Evolutionary conservation across 2,888 invertebrate genomes (phyloP).

Genomic region (Troides helena): DNA sequence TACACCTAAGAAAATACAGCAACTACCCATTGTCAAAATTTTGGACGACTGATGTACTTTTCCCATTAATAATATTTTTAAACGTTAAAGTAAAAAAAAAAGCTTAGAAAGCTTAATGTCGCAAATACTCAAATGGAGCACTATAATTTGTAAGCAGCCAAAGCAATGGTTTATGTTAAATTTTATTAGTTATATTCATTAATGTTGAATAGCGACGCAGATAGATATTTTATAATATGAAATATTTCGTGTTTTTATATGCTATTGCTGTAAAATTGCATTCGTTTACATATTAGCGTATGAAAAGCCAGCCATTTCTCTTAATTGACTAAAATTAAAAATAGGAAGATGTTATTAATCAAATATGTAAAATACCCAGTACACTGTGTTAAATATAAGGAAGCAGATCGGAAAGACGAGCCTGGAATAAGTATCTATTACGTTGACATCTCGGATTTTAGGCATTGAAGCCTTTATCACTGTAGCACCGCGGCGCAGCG

Average conservation of each 20-base stretch:
- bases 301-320: not conserved
- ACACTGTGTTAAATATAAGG: constrained; percentile 95
- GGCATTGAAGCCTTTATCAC: constrained; percentile 94
- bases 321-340: constrained; percentile 5
- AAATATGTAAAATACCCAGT: constrained; percentile 96
- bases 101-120: not conserved
- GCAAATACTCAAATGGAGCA: not conserved
- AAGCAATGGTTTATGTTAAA: not conserved
- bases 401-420: constrained; percentile 98
- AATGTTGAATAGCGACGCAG: not conserved
- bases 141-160: not conserved
- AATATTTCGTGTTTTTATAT: not conserved
- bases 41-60: not conserved
- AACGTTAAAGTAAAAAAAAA: not conserved
- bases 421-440: constrained; percentile 98
- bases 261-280: not conserved
- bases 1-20: too few species aligned
- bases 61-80: not conserved
- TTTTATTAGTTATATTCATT: not conserved
- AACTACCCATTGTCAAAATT: too few species aligned
- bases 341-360: constrained; percentile 64
- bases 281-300: not conserved
- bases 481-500: constrained; percentile 90
- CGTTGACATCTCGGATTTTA: constrained; percentile 98
- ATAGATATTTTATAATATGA: not conserved